Evolutionary conservation across 2,888 invertebrate species (phyloP).

Genomic region (Ptilodon capucinus): DNA sequence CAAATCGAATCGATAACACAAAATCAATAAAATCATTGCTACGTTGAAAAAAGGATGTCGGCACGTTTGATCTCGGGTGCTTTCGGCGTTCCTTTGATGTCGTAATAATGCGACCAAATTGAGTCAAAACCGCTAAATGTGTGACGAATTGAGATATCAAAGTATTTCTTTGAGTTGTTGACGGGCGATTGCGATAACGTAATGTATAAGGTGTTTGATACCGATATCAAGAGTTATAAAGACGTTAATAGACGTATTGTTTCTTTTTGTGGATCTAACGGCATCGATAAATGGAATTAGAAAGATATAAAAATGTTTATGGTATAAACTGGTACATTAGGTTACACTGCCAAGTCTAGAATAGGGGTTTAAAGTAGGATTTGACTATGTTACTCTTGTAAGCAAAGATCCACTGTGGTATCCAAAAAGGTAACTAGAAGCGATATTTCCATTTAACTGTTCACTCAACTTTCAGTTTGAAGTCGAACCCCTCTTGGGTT

Average conservation of each 20-base stretch:
- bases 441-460: too few relatives aligned
- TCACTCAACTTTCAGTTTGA: too few relatives aligned
- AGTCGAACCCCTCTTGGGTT: too few relatives aligned
- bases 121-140: constrained; percentile 78
- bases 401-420: too few relatives aligned
- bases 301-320: not conserved
- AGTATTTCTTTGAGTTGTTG: constrained; percentile 69
- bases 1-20: constrained; percentile 72
- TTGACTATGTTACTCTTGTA: too few relatives aligned
- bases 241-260: not conserved
- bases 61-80: constrained; percentile 64
- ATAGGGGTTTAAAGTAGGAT: too few relatives aligned
- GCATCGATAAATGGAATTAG: not conserved
- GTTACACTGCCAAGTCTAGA: too few relatives aligned
- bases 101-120: constrained; percentile 78
- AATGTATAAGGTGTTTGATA: constrained; percentile 33
- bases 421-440: too few relatives aligned
- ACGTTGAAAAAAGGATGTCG: constrained; percentile 42
- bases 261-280: not conserved
- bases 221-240: constrained; percentile 1
- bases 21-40: constrained; percentile 80
- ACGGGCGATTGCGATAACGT: constrained; percentile 44
- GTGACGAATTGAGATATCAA: constrained; percentile 80
- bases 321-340: too few relatives aligned
- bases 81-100: constrained; percentile 73